These are phyloP conservation scores for Tyrannus savana DNA, from an alignment of 2,113 vertebrate species.

Conservation along the genomic window DNA sequence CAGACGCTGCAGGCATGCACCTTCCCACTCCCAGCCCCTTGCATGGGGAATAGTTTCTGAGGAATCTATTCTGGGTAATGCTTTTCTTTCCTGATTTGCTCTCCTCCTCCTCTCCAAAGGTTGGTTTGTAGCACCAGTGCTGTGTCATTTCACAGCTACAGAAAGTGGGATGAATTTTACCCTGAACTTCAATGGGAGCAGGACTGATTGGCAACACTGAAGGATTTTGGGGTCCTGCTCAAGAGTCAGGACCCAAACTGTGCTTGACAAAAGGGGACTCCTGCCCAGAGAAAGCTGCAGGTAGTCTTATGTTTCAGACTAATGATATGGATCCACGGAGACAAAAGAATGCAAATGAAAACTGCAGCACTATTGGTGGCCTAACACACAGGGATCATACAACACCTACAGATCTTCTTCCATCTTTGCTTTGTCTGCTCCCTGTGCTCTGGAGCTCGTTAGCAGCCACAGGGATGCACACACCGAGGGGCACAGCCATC, in stretches of 20 bases:
- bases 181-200: neutral
- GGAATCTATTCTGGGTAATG: neutral
- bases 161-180: neutral
- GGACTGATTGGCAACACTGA: neutral
- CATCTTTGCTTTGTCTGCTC: neutral
- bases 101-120: neutral
- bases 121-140: neutral
- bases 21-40: conserved; percentile 17
- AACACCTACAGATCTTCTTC: neutral
- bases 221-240: neutral
- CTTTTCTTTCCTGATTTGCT: neutral
- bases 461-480: neutral
- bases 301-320: neutral
- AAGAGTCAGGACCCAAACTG: neutral
- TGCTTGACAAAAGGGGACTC: neutral
- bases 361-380: neutral
- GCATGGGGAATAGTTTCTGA: neutral
- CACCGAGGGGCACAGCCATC: fast-evolving
- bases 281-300: neutral
- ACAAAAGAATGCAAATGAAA: neutral
- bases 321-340: neutral
- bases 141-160: neutral
- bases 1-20: conserved; percentile 31
- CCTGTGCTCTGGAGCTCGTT: neutral
- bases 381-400: neutral